These are phyloP conservation scores for Eretmocerus hayati DNA, from an alignment of 2,888 invertebrate species.

Conservation along the genomic window DNA sequence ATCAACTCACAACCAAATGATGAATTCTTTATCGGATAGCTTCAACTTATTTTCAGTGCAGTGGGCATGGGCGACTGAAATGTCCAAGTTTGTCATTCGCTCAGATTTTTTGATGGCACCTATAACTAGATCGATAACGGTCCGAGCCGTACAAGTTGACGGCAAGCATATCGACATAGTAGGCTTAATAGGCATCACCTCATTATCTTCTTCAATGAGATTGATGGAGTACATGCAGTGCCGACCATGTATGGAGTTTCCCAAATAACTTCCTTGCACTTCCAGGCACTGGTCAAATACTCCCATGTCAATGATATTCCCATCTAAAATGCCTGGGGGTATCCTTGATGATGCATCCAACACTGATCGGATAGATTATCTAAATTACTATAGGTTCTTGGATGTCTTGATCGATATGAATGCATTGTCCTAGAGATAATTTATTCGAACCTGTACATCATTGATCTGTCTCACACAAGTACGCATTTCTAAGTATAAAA, in stretches of 20 bases:
- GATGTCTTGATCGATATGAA: too few relatives aligned
- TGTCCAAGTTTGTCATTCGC: neutral
- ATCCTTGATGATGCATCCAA: slow-evolving; percentile 49
- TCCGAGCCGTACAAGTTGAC: slow-evolving; percentile 39
- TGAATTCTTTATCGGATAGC: slow-evolving; percentile 23
- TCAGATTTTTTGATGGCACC: neutral
- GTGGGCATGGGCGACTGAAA: neutral
- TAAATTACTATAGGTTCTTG: too few relatives aligned
- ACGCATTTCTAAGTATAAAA: too few relatives aligned
- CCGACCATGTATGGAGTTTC: slow-evolving; percentile 36
- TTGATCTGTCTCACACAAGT: too few relatives aligned
- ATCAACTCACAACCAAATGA: slow-evolving; percentile 21
- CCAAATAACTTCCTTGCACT: slow-evolving; percentile 24
- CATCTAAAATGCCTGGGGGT: slow-evolving; percentile 45
- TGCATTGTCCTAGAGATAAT: too few relatives aligned
- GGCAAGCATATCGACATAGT: slow-evolving; percentile 47
- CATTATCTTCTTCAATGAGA: slow-evolving; percentile 25
- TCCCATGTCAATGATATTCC: slow-evolving; percentile 46
- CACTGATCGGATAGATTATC: too few relatives aligned
- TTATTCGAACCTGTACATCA: too few relatives aligned
- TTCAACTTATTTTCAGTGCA: slow-evolving; percentile 21
- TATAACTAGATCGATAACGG: slow-evolving; percentile 26
- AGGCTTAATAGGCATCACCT: slow-evolving; percentile 29
- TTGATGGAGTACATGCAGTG: slow-evolving; percentile 40
- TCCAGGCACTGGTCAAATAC: slow-evolving; percentile 46